Percentiles rank a stretch among this genome's conserved stretches.
These are phyloP conservation scores for Hetaerina americana DNA, from an alignment of 1,140 invertebrate species.

Conservation along the genomic window DNA sequence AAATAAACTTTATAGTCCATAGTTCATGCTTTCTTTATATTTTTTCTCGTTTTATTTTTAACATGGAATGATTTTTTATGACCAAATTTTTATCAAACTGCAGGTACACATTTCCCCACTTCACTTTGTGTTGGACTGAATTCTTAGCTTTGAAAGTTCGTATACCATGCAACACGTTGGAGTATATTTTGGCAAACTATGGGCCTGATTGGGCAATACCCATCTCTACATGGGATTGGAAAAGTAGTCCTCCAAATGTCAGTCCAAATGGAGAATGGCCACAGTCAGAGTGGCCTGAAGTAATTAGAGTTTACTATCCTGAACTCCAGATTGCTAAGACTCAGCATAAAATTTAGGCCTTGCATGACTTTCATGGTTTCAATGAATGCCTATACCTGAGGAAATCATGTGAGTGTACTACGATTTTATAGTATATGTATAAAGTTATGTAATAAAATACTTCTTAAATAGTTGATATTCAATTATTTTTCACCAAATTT, in stretches of 20 bases:
- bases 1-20: too few relatives aligned
- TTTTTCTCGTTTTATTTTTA: too few relatives aligned
- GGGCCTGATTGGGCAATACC: constrained; percentile 39
- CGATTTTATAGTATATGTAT: too few relatives aligned
- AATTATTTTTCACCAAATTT: too few relatives aligned
- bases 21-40: too few relatives aligned
- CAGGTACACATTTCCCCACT: constrained; percentile 43
- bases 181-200: constrained; percentile 44
- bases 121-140: constrained; percentile 42
- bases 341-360: background rate
- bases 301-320: constrained; percentile 31
- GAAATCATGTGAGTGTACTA: too few relatives aligned
- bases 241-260: constrained; percentile 41
- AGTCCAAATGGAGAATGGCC: constrained; percentile 40
- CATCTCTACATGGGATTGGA: constrained; percentile 42
- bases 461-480: too few relatives aligned
- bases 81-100: too few relatives aligned
- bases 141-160: constrained; percentile 38
- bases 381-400: too few relatives aligned
- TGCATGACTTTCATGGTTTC: too few relatives aligned
- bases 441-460: too few relatives aligned
- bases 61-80: too few relatives aligned
- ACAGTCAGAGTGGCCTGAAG: constrained; percentile 33
- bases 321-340: background rate
- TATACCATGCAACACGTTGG: constrained; percentile 39